Evolutionary conservation across 2,888 invertebrate species (phyloP), one percentile per base, ranked within the genome.

Genomic region (Rotaria sp.): DNA sequence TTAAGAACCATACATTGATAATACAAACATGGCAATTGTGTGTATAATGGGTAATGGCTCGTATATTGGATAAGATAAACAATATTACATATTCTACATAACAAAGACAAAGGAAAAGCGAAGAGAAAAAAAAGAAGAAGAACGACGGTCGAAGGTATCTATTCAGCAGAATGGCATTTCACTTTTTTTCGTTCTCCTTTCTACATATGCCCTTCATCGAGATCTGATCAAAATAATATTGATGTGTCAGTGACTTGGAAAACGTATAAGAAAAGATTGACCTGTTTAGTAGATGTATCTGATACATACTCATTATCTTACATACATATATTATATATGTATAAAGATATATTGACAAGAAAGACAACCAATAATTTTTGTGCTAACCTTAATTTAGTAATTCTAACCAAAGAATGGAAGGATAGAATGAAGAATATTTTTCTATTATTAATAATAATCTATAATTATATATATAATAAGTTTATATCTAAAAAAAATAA

Each of bases 61-160:
- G 67, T 67, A 67, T 67, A 67, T 67, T 67, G 35, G 67, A 67
- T 67, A 67, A 67, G 67, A 67, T 67, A 67, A 67, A 67, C 67
- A 67, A 21, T 67, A 35, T 67, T 67, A 21, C 67, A 38, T 67
- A 38, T 67, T 67, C 26, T 67, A 18, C 35, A 35, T 15, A 38
- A 35, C 35, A n/a, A 67, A 30, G 30, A 67, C 35, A 67, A 30
- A 67, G 35, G 2, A 35, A 67, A 35, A 35, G 26, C 30, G 26
- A 59, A 59, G 11, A 30, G 35, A 15, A n/a, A 67, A 35, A 30
- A 10, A 30, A 35, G 13, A 7, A 21, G 67, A 67, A 1, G 35
- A 30, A 35, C 18, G 2, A 35, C 35, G 35, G 38, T 67, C 35
- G 38, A 67, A 67, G 67, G 67, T 67, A 67, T 67, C 35, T 67